Conservation (phyloP, 2,113 vertebrate species). For the Edolisoma coerulescens region DNA sequence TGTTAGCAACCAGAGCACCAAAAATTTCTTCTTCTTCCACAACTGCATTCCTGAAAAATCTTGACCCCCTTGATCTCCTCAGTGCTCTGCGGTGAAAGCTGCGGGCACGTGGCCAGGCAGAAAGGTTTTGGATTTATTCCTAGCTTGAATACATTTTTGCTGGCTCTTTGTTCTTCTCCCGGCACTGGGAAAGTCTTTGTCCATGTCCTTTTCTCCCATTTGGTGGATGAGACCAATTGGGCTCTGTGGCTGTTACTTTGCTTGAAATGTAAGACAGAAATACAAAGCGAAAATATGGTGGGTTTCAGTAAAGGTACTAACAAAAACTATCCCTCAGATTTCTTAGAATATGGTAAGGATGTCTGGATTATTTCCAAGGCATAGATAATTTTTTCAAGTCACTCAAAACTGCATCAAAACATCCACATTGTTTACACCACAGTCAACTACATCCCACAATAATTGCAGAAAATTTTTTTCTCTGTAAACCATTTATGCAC, state of each 20-base stretch:
- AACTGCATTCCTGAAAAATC: background rate
- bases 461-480: background rate
- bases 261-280: background rate
- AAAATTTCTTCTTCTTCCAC: background rate
- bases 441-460: background rate
- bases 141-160: background rate
- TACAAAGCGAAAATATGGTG: background rate
- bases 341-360: background rate
- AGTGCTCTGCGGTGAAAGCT: background rate
- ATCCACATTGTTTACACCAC: background rate
- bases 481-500: background rate
- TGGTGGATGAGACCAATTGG: background rate
- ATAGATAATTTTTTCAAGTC: background rate
- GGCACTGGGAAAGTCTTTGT: background rate
- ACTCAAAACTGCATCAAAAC: background rate
- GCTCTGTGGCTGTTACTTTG: background rate
- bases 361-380: background rate
- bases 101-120: background rate
- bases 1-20: background rate
- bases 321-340: background rate
- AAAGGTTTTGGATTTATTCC: background rate
- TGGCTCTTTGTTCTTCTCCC: background rate
- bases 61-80: background rate
- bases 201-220: background rate
- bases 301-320: background rate